Percentiles rank a stretch among this genome's conserved stretches.
phyloP scores from a whole-genome alignment of 2,113 vertebrate genomes.

The Corynorhinus townsendii region DNA sequence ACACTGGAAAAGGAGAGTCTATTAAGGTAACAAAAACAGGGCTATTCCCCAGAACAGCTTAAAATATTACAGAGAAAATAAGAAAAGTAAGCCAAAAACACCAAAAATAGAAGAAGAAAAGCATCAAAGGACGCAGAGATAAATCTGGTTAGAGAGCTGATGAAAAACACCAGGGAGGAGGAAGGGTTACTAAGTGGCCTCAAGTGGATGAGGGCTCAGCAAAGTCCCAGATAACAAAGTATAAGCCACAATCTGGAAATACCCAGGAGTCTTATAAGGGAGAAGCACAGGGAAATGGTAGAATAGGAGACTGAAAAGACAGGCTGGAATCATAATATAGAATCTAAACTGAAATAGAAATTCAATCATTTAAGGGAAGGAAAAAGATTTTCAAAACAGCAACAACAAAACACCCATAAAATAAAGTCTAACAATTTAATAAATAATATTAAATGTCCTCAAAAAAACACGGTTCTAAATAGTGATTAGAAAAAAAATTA shows the following conservation, averaged over 20 bases:
- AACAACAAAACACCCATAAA: neutral
- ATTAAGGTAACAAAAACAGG: conserved; percentile 8
- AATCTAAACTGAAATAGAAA: conserved; percentile 33
- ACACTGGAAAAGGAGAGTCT: neutral
- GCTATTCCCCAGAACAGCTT: neutral
- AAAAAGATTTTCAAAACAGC: conserved; percentile 29
- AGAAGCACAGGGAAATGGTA: neutral
- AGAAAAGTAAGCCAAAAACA: conserved; percentile 10
- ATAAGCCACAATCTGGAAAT: neutral
- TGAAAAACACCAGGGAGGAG: neutral
- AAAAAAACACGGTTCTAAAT: neutral
- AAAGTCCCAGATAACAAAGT: neutral
- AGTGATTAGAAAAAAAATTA: neutral
- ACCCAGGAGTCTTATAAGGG: neutral
- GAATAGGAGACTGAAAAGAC: neutral
- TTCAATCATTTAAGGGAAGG: neutral
- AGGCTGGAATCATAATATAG: neutral
- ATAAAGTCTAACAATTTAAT: neutral
- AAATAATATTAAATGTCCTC: neutral
- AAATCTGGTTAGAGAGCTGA: neutral
- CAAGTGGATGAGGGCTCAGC: neutral
- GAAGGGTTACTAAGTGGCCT: neutral
- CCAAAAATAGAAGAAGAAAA: neutral
- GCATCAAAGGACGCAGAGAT: neutral
- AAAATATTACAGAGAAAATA: neutral